Conservation (phyloP, 2,797 vertebrate species). For the Mallotus villosus region DNA sequence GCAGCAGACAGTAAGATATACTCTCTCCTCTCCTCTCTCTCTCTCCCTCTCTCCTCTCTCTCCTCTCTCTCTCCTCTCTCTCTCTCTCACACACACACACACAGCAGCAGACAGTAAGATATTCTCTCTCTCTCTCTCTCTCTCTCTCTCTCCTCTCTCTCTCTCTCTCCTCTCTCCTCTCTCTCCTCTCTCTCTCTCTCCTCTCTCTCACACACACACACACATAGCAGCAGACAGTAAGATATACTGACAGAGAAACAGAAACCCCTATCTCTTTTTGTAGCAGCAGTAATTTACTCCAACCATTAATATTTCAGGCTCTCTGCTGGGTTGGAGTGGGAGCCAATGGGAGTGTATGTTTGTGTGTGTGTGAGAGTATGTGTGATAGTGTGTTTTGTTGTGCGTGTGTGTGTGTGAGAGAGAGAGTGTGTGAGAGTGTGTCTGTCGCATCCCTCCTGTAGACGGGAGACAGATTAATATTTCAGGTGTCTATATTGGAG, state of each 20-base stretch:
- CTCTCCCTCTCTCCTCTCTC: neutral
- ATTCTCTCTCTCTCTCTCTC: constrained; percentile 46
- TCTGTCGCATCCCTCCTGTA: constrained; percentile 45
- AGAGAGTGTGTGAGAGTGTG: constrained; percentile 40
- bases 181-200: constrained; percentile 42
- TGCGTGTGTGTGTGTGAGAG: constrained; percentile 47
- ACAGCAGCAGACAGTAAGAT: too few relatives aligned
- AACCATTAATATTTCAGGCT: constrained; percentile 82
- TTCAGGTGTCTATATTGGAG: constrained; percentile 78
- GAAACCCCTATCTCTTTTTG: constrained; percentile 72
- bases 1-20: too few relatives aligned
- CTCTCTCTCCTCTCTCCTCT: neutral
- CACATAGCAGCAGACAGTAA: constrained; percentile 71
- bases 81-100: constrained; percentile 30
- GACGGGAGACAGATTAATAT: constrained; percentile 75
- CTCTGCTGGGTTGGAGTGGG: constrained; percentile 70
- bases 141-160: neutral
- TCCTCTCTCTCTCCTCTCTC: neutral
- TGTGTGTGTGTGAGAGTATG: neutral
- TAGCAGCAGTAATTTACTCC: constrained; percentile 83
- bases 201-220: constrained; percentile 49
- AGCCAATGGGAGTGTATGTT: constrained; percentile 59
- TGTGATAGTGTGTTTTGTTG: neutral
- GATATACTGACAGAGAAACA: constrained; percentile 72
- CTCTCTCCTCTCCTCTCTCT: neutral